Evolutionary conservation across 1,140 invertebrate genomes (phyloP).

Genomic region (Aphidius ervi): DNA sequence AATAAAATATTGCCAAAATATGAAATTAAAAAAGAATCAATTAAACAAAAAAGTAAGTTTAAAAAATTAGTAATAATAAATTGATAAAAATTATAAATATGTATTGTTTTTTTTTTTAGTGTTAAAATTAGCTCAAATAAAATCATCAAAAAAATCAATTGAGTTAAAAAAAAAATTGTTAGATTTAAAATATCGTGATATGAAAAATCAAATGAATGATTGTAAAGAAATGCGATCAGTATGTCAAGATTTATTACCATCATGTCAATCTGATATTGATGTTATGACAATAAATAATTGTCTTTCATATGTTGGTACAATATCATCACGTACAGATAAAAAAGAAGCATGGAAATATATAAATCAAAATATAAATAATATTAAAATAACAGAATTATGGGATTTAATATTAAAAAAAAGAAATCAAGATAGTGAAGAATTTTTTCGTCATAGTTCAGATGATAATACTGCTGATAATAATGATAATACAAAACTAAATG

Average conservation of each 20-base stretch:
- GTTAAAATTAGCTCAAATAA: constrained; percentile 13
- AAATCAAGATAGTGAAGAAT: constrained; percentile 30
- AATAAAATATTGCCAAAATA: constrained; percentile 35
- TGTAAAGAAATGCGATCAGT: constrained; percentile 38
- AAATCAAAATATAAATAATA: constrained; percentile 29
- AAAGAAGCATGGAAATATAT: constrained; percentile 37
- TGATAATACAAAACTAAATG: constrained; percentile 1
- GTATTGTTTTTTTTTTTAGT: neutral
- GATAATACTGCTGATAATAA: constrained; percentile 2
- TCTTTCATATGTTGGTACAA: constrained; percentile 33
- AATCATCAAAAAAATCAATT: constrained; percentile 23
- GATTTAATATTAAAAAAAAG: constrained; percentile 35
- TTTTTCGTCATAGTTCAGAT: constrained; percentile 23
- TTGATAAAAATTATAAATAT: constrained; percentile 2
- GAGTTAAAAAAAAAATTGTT: constrained; percentile 35
- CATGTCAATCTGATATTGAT: constrained; percentile 31
- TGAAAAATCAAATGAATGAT: constrained; percentile 32
- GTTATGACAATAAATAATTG: constrained; percentile 32
- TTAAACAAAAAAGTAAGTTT: constrained; percentile 38
- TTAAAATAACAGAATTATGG: constrained; percentile 39
- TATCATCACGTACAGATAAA: constrained; percentile 36
- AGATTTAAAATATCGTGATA: constrained; percentile 36
- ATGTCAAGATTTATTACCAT: constrained; percentile 39
- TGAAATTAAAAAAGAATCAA: constrained; percentile 33
- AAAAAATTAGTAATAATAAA: neutral